phyloP scores from a whole-genome alignment of 64 coral and sea anemone genomes.

The Dendrophyllia cribrosa region DNA sequence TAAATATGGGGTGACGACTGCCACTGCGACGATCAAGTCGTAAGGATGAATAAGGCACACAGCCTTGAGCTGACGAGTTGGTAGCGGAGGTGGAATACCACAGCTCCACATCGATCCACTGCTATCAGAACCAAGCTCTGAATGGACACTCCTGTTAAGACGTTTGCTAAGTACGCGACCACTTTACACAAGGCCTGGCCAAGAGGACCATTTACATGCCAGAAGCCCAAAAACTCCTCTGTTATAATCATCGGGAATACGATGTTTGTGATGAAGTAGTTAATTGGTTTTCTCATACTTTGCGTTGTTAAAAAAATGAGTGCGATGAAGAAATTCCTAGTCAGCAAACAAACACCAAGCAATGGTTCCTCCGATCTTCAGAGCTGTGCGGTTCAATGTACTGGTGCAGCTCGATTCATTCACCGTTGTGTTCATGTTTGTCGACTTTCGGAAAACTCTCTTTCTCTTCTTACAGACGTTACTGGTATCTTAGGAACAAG shows the following conservation, averaged over 20 bases:
- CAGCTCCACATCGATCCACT: slow-evolving; percentile 64
- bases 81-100: slow-evolving; percentile 37
- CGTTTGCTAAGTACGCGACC: background rate
- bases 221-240: background rate
- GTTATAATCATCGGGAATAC: background rate
- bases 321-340: slow-evolving; percentile 8
- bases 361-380: background rate
- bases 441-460: too few relatives aligned
- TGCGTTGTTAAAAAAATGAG: slow-evolving; percentile 4
- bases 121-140: slow-evolving; percentile 53
- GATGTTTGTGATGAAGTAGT: slow-evolving; percentile 59
- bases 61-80: background rate
- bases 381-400: too few relatives aligned
- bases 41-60: slow-evolving; percentile 11
- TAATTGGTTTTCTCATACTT: slow-evolving; percentile 17
- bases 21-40: slow-evolving; percentile 41
- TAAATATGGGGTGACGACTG: background rate
- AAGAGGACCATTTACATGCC: slow-evolving; percentile 9
- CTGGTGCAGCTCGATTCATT: too few relatives aligned
- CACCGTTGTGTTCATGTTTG: too few relatives aligned
- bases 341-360: background rate
- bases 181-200: slow-evolving; percentile 48
- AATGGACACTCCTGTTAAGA: slow-evolving; percentile 36
- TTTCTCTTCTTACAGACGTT: too few relatives aligned
- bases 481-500: too few relatives aligned